phyloP scores from a whole-genome alignment of 2,113 vertebrate species.

The Paraplagusia blochii region DNA sequence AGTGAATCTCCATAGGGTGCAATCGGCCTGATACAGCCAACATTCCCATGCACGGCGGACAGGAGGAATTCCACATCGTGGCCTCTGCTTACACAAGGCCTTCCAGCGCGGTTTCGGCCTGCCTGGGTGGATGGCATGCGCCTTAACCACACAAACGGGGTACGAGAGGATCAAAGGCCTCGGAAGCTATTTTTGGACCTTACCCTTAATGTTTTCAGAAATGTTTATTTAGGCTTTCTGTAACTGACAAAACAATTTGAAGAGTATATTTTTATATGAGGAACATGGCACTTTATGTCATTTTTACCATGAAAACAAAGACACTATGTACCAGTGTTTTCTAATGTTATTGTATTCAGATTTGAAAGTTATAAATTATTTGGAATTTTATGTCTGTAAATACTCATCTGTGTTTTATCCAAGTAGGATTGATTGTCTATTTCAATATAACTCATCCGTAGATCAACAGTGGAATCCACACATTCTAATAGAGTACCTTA shows the following conservation, averaged over 20 bases:
- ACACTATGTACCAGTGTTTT: slow-evolving; percentile 62
- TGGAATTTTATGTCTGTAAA: slow-evolving; percentile 61
- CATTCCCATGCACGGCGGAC: slow-evolving; percentile 66
- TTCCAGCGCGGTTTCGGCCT: slow-evolving; percentile 66
- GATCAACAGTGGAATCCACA: slow-evolving; percentile 12
- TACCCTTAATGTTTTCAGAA: slow-evolving; percentile 68
- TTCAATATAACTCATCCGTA: slow-evolving; percentile 32
- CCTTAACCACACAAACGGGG: slow-evolving; percentile 64
- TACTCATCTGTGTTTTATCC: slow-evolving; percentile 42
- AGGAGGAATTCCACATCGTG: slow-evolving; percentile 68
- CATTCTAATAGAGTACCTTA: slow-evolving; percentile 3
- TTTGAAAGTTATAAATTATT: slow-evolving; percentile 64
- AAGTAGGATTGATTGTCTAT: slow-evolving; percentile 34
- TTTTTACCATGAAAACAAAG: slow-evolving; percentile 67
- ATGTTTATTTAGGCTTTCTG: slow-evolving; percentile 75
- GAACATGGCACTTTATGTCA: slow-evolving; percentile 79
- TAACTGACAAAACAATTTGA: slow-evolving; percentile 68
- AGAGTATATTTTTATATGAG: slow-evolving; percentile 81
- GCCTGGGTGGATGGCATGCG: slow-evolving; percentile 70
- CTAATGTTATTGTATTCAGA: slow-evolving; percentile 57
- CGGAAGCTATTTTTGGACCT: slow-evolving; percentile 67
- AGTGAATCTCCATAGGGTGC: slow-evolving; percentile 54
- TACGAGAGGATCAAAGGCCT: slow-evolving; percentile 62
- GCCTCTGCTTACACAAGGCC: slow-evolving; percentile 70
- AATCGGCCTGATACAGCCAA: slow-evolving; percentile 58